Base-by-base conservation (phyloP, 1,140 invertebrate genomes). In the Apocrypta bakeri region DNA sequence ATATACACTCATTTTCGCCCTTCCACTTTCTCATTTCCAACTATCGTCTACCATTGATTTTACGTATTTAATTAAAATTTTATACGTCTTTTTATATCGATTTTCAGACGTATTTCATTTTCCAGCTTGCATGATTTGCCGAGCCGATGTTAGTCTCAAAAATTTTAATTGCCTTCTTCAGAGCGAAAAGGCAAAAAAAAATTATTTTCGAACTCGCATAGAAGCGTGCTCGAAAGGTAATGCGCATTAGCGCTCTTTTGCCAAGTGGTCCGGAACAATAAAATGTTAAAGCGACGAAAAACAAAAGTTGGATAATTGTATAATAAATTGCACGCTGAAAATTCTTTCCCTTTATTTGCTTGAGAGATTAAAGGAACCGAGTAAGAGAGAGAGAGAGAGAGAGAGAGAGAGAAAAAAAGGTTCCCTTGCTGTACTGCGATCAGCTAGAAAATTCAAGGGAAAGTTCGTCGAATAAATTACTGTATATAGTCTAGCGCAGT, bases 11-110 rank as follows among this genome's bases (percentile, higher is more conserved):
- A 8, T 27, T 66, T 3, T 12, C n/a, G 17, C 0, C 25, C 63
- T 14, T 29, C 4, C 63, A 24, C 27, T 27, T 14, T 66, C 25
- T 25, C 24, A 25, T 29, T 66, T 27, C 27, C 63, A 25, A 29
- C 63, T 24, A 66, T 66, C 63, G 63, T 27, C 1, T n/a, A n/a
- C n/a, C 56, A 61, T 14, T 11, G 9, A 66, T 27, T 66, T 66
- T 66, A 25, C 63, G 63, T 25, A 24, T 27, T 25, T 25, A 66
- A 66, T 66, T 66, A 66, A 66, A 66, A 66, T 66, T 66, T 25
- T 56, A 56, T 56, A 56, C 11, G 2, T 9, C n/a, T 56, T 56
- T 56, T 56, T 56, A n/a, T 21, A 56, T 56, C 48, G 48, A 56
- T 56, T 21, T n/a, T 48, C 42, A 0, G 42, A 48, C 14, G 12